Evolutionary conservation across 1,140 invertebrate species (phyloP).

Genomic region (Lepidurus apus): DNA sequence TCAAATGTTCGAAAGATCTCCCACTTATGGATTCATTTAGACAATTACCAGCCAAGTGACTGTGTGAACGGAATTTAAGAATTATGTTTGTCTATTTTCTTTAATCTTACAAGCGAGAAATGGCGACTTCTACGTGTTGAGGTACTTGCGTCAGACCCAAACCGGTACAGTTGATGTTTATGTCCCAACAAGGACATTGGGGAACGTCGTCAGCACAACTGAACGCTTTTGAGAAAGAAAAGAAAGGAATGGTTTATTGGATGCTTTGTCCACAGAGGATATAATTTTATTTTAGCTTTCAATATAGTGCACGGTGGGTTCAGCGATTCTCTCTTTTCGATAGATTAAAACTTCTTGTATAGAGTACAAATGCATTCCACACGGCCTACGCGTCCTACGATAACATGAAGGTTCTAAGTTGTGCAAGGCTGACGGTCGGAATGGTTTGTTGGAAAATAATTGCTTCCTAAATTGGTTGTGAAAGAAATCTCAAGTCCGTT

Average conservation of each 20-base stretch:
- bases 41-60: slow-evolving; percentile 41
- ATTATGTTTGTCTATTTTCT: not conserved
- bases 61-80: slow-evolving; percentile 35
- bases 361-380: too few relatives aligned
- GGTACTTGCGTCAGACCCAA: slow-evolving; percentile 39
- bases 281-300: too few relatives aligned
- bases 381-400: too few relatives aligned
- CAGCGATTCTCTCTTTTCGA: too few relatives aligned
- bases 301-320: too few relatives aligned
- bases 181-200: slow-evolving; percentile 43
- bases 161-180: slow-evolving; percentile 43
- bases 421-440: not conserved
- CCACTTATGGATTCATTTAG: slow-evolving; percentile 39
- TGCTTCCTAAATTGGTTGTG: not conserved
- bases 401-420: too few relatives aligned
- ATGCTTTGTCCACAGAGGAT: not conserved
- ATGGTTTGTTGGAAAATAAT: not conserved
- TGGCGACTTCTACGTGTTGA: slow-evolving; percentile 42
- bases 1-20: slow-evolving; percentile 40
- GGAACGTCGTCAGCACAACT: slow-evolving; percentile 40
- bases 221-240: slow-evolving; percentile 38
- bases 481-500: not conserved
- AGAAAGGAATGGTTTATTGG: not conserved
- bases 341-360: too few relatives aligned
- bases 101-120: slow-evolving; percentile 43